Evolutionary conservation across 1,140 invertebrate species (phyloP).

Genomic region (Zaprionus gabonicus): DNA sequence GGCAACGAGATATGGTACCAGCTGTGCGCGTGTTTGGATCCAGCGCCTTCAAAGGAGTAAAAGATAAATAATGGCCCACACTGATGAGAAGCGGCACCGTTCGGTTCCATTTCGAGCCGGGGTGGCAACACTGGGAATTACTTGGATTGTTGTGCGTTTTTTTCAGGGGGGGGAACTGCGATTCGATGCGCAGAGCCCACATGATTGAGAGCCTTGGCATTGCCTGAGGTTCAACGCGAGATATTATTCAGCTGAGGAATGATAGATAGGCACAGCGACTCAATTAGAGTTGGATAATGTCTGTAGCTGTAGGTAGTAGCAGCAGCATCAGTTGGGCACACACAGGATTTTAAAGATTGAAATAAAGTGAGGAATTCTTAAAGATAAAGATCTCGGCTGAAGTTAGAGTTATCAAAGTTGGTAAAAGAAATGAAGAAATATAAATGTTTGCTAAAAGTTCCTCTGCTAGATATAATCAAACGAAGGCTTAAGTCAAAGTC

Average conservation of each 20-base stretch:
- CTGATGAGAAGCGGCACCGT: slow-evolving; percentile 60
- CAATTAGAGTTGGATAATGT: slow-evolving; percentile 71
- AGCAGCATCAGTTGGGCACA: slow-evolving; percentile 28
- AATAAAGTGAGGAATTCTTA: no score
- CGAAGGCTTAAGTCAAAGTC: no score
- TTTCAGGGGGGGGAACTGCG: slow-evolving; percentile 8
- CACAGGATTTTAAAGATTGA: neutral
- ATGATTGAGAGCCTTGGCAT: slow-evolving; percentile 71
- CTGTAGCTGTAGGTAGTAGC: neutral
- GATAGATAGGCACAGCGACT: slow-evolving; percentile 69
- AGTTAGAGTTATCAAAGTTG: no score
- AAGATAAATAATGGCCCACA: slow-evolving; percentile 75
- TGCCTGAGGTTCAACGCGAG: slow-evolving; percentile 53
- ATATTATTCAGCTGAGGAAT: slow-evolving; percentile 58
- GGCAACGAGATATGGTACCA: slow-evolving; percentile 32
- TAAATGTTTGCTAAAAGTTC: no score
- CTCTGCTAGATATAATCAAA: no score
- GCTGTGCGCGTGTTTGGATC: slow-evolving; percentile 20
- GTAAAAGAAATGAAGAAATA: no score
- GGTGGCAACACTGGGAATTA: slow-evolving; percentile 16
- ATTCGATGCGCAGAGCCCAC: slow-evolving; percentile 36
- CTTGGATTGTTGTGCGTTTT: slow-evolving; percentile 28
- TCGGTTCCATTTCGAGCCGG: slow-evolving; percentile 5
- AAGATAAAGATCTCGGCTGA: no score
- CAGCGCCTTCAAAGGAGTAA: slow-evolving; percentile 67